Evolutionary conservation across 2,113 vertebrate genomes (phyloP).

Genomic region (Pangasianodon gigas): DNA sequence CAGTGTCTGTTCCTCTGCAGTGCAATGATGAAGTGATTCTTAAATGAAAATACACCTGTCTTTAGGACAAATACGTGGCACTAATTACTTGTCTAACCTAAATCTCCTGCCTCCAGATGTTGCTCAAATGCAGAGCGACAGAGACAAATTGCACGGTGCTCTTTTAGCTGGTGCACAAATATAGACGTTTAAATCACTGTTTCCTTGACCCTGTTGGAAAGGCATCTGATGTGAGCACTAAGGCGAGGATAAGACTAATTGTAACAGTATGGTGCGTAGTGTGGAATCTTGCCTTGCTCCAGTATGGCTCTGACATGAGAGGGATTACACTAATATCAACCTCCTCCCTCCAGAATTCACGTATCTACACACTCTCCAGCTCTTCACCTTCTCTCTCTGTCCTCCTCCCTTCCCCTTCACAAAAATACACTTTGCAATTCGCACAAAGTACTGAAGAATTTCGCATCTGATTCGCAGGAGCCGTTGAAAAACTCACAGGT

Average conservation of each 20-base stretch:
- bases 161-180: slow-evolving; percentile 72
- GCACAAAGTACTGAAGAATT: slow-evolving; percentile 82
- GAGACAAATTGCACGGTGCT: slow-evolving; percentile 74
- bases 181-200: slow-evolving; percentile 81
- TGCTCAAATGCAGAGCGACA: slow-evolving; percentile 78
- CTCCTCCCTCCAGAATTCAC: slow-evolving; percentile 69
- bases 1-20: slow-evolving; percentile 61
- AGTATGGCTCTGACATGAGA: slow-evolving; percentile 67
- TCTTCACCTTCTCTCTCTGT: slow-evolving; percentile 42
- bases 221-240: slow-evolving; percentile 72
- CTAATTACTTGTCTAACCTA: slow-evolving; percentile 84
- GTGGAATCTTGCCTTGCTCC: slow-evolving; percentile 62
- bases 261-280: slow-evolving; percentile 73
- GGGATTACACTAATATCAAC: slow-evolving; percentile 74
- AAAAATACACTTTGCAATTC: slow-evolving; percentile 80
- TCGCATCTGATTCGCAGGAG: slow-evolving; percentile 80
- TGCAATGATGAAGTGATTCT: slow-evolving; percentile 76
- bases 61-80: slow-evolving; percentile 80
- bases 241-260: slow-evolving; percentile 69
- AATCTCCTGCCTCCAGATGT: slow-evolving; percentile 82
- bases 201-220: slow-evolving; percentile 80
- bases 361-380: slow-evolving; percentile 66
- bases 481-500: slow-evolving; percentile 84
- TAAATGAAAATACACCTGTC: slow-evolving; percentile 82
- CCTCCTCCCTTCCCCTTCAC: slow-evolving; percentile 72